Conservation (phyloP, 2,113 vertebrate species). For the Thymallus thymallus region DNA sequence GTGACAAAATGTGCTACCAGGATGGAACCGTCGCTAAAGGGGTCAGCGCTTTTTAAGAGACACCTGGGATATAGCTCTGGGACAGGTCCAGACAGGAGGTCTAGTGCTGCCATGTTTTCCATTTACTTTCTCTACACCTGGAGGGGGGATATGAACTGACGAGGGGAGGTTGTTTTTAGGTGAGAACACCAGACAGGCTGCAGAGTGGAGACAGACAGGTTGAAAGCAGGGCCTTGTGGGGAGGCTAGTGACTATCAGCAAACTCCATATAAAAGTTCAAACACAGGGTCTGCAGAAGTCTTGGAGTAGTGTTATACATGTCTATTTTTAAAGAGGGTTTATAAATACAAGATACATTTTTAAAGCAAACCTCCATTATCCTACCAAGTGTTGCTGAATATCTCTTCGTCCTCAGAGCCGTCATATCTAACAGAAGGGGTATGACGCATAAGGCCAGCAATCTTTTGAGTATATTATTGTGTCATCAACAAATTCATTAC, state of each 20-base stretch:
- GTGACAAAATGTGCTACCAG: constrained; percentile 4
- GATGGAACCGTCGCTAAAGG: constrained; percentile 7
- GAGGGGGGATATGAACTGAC: constrained; percentile 37
- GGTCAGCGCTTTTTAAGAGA: constrained; percentile 32
- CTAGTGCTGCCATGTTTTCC: constrained; percentile 9
- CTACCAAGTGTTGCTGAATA: no score
- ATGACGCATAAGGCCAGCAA: neutral
- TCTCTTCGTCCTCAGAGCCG: no score
- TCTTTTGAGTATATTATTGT: no score
- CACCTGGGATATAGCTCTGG: constrained; percentile 27
- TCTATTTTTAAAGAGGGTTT: neutral
- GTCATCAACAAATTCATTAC: neutral
- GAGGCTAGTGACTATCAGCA: neutral
- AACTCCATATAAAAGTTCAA: neutral
- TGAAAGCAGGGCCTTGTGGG: neutral
- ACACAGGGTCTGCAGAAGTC: neutral
- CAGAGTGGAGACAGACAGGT: neutral
- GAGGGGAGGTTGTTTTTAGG: constrained; percentile 28
- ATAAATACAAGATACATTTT: neutral
- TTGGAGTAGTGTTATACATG: neutral
- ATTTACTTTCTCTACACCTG: constrained; percentile 37
- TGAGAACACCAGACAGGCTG: constrained; percentile 10
- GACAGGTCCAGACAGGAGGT: constrained; percentile 36
- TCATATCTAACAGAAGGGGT: no score
- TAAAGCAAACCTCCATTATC: neutral